Evolutionary conservation across 1,140 invertebrate genomes (phyloP), one percentile per base, ranked within the genome.

Genomic region (Laupala kohalensis): DNA sequence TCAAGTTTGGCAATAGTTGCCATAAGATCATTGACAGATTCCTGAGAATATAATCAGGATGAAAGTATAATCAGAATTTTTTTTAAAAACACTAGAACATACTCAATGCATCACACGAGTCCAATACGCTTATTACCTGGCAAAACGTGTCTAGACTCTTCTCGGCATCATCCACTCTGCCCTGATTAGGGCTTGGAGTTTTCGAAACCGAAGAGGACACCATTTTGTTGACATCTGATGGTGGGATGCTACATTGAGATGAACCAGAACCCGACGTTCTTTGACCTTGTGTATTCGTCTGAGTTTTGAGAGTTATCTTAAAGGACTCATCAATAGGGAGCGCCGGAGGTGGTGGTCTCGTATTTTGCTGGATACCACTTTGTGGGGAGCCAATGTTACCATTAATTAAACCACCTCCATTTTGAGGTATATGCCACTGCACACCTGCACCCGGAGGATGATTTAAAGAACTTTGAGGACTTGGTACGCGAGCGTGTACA

Each of bases 11-110:
- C 90, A 76, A 93, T 93, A 24, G 90, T 92, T 63, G 89, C 87
- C 87, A 92, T 91, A 68, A 93, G 80, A 83, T 93, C 91, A 77
- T 90, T 90, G n/a, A 92, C 86, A 3, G 89, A 91, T 78, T 92
- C 90, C 76, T 91, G 71, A 3, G 53, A 74, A 63, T 4, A 72
- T 3, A 19, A 26, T 28, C 5, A 53, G 19, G 19, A 19, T 53
- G 9, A 13, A 19, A 53, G 37, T 13, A 53, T 53, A 53, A 13
- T 53, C 9, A 53, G 37, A 53, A 19, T 53, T 2, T 53, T 19
- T 53, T 9, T 66, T 9, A 9, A 66, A 2, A 66, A 9, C 23
- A 66, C 1, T 25, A 13, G 64, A 25, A 24, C 26, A 13, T 12
- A 66, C 13, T 13, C 9, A 13, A 3, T 9, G 64, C 26, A 66